Base-by-base conservation (phyloP, 2,888 invertebrate species). In the Unio delphinus region DNA sequence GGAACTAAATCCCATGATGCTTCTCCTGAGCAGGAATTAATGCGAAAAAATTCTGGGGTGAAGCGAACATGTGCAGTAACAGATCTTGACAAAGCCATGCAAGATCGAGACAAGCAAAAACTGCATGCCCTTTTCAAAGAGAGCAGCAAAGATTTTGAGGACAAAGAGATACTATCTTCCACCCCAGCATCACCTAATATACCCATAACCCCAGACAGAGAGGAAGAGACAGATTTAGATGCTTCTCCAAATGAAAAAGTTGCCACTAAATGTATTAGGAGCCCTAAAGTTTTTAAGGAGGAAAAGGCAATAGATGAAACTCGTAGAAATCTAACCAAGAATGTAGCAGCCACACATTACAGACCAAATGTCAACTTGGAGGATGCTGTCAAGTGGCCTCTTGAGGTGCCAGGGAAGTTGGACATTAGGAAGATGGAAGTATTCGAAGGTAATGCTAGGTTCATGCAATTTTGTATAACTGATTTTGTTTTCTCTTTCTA, bases 381-480 rank as follows among this genome's bases (percentile, higher is more conserved):
- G 80, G 92, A 94, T 76, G 93, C 92, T 82, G 91, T 93, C 55
- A 90, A 92, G 58, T 93, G 93, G 80, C 94, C 95, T 58, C 94
- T 94, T 89, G 94, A 94, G 88, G 94, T 95, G 71, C 95, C 95
- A 4, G 95, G 95, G 88, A 96, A 95, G 91, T 92, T 96, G 82
- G 94, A 96, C 91, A 95, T 95, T 90, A 94, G 94, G 86, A 92
- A 95, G 75, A 95, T 95, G 90, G 95, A 96, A 90, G 96, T 96
- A 91, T 97, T 97, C 91, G 96, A 97, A 94, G 96, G 96, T 96
- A 91, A 91, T 91, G 45, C 65, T n/a, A 45, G 45, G 45, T 45
- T 45, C 45, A 45, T 30, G 54, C 11, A n/a, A 55, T 30, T 11
- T 57, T 20, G 60, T 55, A 23, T 28, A 11, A 20, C 23, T 23